These are phyloP conservation scores for Heliconius hermathena DNA, from an alignment of 1,140 invertebrate species.

Conservation along the genomic window DNA sequence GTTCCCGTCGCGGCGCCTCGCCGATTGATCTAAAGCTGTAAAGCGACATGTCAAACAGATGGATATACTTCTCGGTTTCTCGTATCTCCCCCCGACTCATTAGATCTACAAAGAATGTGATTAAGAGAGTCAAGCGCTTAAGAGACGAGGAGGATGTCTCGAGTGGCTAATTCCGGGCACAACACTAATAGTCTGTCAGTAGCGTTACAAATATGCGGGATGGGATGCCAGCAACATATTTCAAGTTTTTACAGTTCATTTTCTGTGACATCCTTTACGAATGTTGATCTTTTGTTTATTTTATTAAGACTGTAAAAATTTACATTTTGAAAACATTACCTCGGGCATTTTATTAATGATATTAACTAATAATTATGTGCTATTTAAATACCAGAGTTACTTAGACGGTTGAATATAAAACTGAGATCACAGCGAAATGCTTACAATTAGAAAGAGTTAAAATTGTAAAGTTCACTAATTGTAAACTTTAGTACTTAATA, in stretches of 20 bases:
- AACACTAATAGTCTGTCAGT: slow-evolving; percentile 62
- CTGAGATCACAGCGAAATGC: neutral
- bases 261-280: slow-evolving; percentile 47
- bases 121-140: slow-evolving; percentile 36
- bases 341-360: neutral
- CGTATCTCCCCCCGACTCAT: slow-evolving; percentile 35
- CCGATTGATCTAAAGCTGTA: slow-evolving; percentile 69
- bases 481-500: neutral
- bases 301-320: neutral
- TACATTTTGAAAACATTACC: neutral
- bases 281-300: slow-evolving; percentile 1
- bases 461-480: neutral
- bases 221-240: slow-evolving; percentile 50
- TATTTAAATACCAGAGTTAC: neutral
- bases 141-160: slow-evolving; percentile 60
- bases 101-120: slow-evolving; percentile 38
- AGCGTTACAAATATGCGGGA: slow-evolving; percentile 52
- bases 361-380: neutral
- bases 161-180: slow-evolving; percentile 61
- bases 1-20: slow-evolving; percentile 65
- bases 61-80: slow-evolving; percentile 39
- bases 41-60: slow-evolving; percentile 50
- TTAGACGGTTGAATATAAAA: neutral
- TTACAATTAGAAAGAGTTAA: neutral
- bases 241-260: slow-evolving; percentile 44